Percentiles rank a stretch among this genome's conserved stretches.
Conservation (phyloP, 2,113 vertebrate genomes). For the Phodopus roborovskii region DNA sequence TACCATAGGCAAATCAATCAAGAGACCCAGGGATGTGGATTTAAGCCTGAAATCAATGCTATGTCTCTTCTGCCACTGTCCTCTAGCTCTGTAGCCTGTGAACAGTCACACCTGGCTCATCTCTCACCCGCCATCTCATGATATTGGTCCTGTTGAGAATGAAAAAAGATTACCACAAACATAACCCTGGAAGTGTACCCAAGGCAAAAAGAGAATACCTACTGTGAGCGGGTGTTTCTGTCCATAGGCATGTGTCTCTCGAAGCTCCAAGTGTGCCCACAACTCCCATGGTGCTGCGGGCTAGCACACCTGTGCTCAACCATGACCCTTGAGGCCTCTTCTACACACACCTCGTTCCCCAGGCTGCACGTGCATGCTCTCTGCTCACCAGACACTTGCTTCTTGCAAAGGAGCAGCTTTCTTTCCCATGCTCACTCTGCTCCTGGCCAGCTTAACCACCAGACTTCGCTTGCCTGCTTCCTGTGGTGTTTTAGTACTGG, state of each 20-base stretch:
- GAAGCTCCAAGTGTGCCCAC: not conserved
- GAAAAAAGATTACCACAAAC: constrained; percentile 9
- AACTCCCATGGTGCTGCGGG: not conserved
- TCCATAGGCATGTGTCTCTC: not conserved
- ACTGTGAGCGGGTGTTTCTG: not conserved
- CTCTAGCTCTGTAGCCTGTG: not conserved
- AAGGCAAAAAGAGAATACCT: not conserved
- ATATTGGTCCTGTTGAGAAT: not conserved
- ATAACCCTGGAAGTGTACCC: not conserved
- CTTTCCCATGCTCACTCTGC: not conserved
- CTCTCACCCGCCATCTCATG: not conserved
- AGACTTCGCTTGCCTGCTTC: not conserved
- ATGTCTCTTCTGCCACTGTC: not conserved
- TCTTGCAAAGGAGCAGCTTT: not conserved
- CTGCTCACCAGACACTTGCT: not conserved
- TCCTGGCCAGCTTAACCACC: not conserved
- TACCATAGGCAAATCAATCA: not conserved
- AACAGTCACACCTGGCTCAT: not conserved
- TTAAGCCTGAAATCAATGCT: not conserved
- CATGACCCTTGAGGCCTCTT: not conserved
- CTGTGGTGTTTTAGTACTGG: not conserved
- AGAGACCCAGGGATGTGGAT: not conserved
- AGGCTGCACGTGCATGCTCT: not conserved
- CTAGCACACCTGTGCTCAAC: not conserved
- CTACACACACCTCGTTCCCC: not conserved